Evolutionary conservation across 2,888 invertebrate species (phyloP).

Genomic region (Nomada ruficornis): DNA sequence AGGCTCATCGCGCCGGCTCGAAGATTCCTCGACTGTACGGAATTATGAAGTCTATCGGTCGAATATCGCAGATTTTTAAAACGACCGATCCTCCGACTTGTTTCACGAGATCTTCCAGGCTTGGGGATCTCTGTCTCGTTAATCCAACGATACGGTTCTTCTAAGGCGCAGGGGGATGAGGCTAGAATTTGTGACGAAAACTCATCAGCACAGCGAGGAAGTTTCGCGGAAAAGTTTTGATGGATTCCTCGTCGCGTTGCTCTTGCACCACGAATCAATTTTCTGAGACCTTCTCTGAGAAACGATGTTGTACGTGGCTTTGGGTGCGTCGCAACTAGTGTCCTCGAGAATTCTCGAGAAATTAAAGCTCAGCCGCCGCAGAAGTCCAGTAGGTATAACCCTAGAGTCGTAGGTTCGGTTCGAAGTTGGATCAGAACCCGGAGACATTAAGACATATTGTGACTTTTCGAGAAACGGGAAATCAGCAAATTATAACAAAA

Average conservation of each 20-base stretch:
- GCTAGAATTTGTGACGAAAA: constrained; percentile 32
- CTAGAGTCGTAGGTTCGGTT: no score
- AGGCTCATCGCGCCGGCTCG: not conserved
- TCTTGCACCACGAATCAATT: constrained; percentile 3
- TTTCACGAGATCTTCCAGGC: not conserved
- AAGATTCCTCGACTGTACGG: not conserved
- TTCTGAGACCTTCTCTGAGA: not conserved
- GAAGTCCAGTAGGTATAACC: no score
- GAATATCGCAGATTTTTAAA: not conserved
- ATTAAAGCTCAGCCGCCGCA: no score
- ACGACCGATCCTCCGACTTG: not conserved
- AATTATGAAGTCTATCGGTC: constrained; percentile 1
- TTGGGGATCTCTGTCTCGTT: constrained; percentile 41
- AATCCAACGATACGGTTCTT: constrained; percentile 39
- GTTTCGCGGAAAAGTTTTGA: constrained; percentile 35
- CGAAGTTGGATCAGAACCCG: no score
- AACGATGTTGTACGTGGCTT: not conserved
- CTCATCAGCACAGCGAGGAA: constrained; percentile 47
- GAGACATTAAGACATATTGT: no score
- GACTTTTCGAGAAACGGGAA: no score
- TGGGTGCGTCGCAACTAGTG: not conserved
- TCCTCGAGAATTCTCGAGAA: no score
- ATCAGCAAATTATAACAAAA: no score
- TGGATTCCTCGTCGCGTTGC: constrained; percentile 7
- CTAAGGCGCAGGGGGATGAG: constrained; percentile 21